These are phyloP conservation scores for Ommatoiulus sabulosus DNA, from an alignment of 2,888 invertebrate species.

Conservation along the genomic window DNA sequence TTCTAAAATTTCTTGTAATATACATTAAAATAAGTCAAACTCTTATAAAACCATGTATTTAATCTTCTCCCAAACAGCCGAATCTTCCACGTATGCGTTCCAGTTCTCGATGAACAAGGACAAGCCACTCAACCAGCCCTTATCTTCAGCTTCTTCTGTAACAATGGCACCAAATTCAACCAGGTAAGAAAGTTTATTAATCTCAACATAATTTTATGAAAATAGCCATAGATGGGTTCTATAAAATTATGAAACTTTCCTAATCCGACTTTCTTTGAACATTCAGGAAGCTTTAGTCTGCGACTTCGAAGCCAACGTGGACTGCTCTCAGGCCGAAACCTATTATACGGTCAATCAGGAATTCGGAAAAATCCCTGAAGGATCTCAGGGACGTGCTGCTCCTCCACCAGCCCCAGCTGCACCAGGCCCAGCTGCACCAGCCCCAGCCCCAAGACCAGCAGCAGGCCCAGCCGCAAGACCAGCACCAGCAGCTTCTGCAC, in stretches of 20 bases:
- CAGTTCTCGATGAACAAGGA: slow-evolving; percentile 54
- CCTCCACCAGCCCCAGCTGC: slow-evolving; percentile 32
- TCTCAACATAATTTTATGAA: background rate
- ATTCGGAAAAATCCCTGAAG: slow-evolving; percentile 56
- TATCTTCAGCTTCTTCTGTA: slow-evolving; percentile 58
- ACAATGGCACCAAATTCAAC: slow-evolving; percentile 58
- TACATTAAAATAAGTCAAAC: too few relatives aligned
- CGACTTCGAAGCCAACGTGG: slow-evolving; percentile 55
- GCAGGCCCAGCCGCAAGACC: slow-evolving; percentile 36
- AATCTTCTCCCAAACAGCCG: slow-evolving; percentile 13
- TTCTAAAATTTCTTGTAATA: too few relatives aligned
- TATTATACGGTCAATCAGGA: slow-evolving; percentile 55
- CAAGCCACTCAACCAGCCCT: slow-evolving; percentile 55
- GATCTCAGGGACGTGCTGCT: slow-evolving; percentile 47
- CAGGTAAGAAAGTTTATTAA: slow-evolving; percentile 49
- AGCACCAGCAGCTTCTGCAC: background rate
- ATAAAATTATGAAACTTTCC: background rate
- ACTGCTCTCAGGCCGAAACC: slow-evolving; percentile 51
- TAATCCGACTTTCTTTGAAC: background rate
- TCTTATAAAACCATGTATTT: background rate
- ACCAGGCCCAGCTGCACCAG: background rate
- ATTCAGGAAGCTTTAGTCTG: slow-evolving; percentile 57
- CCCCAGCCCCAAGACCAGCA: background rate
- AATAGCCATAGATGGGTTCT: background rate
- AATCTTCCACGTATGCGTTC: slow-evolving; percentile 58